Percentiles rank a stretch among this genome's conserved stretches.
Evolutionary conservation across 2,888 invertebrate species (phyloP).

Genomic region (Serrognathus titanus): DNA sequence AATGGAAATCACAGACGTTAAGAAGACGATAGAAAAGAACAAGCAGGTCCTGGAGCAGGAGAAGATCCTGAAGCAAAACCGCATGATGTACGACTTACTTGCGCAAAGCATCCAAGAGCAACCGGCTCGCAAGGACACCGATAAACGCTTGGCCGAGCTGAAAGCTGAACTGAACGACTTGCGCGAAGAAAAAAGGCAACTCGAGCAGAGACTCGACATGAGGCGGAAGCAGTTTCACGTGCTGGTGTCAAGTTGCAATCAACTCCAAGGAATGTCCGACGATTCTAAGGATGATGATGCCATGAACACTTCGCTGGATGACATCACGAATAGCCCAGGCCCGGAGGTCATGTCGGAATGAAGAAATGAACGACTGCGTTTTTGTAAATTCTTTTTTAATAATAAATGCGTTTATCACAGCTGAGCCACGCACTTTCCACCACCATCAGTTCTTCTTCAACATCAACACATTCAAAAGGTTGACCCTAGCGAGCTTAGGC

Average conservation of each 20-base stretch:
- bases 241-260: conserved; percentile 80
- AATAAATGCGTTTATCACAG: neutral
- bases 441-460: neutral
- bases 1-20: conserved; percentile 73
- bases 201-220: conserved; percentile 75
- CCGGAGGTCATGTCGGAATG: conserved; percentile 46
- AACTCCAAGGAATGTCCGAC: conserved; percentile 75
- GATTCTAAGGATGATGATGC: conserved; percentile 59
- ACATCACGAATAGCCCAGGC: conserved; percentile 43
- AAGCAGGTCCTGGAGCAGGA: conserved; percentile 79
- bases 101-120: conserved; percentile 89
- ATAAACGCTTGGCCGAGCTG: conserved; percentile 64
- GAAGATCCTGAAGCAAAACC: conserved; percentile 82
- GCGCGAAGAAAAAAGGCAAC: conserved; percentile 65
- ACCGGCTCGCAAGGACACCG: conserved; percentile 81
- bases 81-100: conserved; percentile 89
- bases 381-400: neutral
- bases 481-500: conserved; percentile 78
- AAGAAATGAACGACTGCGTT: conserved; percentile 6
- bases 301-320: conserved; percentile 53
- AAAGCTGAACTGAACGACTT: conserved; percentile 71
- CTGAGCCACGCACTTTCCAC: neutral
- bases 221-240: conserved; percentile 89
- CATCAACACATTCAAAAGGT: conserved; percentile 49
- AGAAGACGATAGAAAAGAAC: conserved; percentile 75